Conservation (phyloP, 1,140 invertebrate genomes). For the Cydia fagiglandana region DNA sequence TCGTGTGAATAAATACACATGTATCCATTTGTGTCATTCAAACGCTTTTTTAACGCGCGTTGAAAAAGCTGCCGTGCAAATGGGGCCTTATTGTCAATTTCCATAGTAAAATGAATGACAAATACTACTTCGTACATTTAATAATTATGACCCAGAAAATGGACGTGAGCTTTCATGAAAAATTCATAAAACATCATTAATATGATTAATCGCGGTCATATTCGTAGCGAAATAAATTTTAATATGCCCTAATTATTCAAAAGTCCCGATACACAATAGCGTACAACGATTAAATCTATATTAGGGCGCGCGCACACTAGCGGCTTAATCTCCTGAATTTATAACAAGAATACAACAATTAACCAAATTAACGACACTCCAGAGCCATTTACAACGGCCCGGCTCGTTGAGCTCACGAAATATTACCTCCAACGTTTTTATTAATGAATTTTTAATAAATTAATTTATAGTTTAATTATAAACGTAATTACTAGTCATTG, state of each 20-base stretch:
- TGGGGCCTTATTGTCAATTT: too few relatives aligned
- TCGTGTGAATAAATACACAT: too few relatives aligned
- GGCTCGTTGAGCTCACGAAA: slow-evolving; percentile 43
- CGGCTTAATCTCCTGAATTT: slow-evolving; percentile 57
- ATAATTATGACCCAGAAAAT: background rate
- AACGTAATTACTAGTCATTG: slow-evolving; percentile 58
- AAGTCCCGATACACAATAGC: slow-evolving; percentile 13
- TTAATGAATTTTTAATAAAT: slow-evolving; percentile 68
- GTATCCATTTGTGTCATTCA: too few relatives aligned
- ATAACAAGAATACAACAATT: slow-evolving; percentile 63
- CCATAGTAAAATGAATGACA: too few relatives aligned
- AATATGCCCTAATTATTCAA: slow-evolving; percentile 3
- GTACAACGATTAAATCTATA: slow-evolving; percentile 25
- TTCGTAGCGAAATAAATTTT: background rate
- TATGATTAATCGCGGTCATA: background rate
- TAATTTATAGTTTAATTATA: slow-evolving; percentile 65
- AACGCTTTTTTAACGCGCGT: too few relatives aligned
- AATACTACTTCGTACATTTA: too few relatives aligned
- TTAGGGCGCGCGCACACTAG: slow-evolving; percentile 31
- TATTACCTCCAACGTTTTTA: slow-evolving; percentile 51
- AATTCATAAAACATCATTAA: background rate
- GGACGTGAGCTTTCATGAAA: background rate
- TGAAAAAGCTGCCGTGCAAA: too few relatives aligned
- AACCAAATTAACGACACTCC: slow-evolving; percentile 56
- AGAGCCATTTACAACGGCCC: slow-evolving; percentile 46